Conservation (phyloP, 2,888 invertebrate species). For the Selenia dentaria region DNA sequence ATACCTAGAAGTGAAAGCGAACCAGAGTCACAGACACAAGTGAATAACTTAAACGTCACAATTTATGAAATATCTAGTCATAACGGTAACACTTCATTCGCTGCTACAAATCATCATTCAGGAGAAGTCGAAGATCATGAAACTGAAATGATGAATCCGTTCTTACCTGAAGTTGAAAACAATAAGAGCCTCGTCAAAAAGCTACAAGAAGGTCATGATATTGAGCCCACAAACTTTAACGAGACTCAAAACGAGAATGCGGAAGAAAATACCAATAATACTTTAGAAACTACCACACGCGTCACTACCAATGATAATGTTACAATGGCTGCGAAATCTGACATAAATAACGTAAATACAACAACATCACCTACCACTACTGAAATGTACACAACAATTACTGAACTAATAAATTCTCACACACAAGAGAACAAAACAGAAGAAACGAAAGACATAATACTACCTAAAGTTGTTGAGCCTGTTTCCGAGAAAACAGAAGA, state of each 20-base stretch:
- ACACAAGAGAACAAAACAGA: slow-evolving; percentile 36
- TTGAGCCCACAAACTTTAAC: slow-evolving; percentile 68
- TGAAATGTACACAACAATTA: slow-evolving; percentile 41
- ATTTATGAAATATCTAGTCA: slow-evolving; percentile 74
- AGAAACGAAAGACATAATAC: slow-evolving; percentile 23
- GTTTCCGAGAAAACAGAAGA: slow-evolving; percentile 17
- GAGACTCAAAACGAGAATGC: slow-evolving; percentile 73
- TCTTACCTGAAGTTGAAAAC: slow-evolving; percentile 87
- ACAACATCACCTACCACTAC: slow-evolving; percentile 28
- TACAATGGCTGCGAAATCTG: slow-evolving; percentile 18
- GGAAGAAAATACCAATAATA: slow-evolving; percentile 55
- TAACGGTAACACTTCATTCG: slow-evolving; percentile 49
- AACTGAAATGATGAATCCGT: slow-evolving; percentile 88
- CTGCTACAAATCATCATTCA: slow-evolving; percentile 48
- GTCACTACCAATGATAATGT: slow-evolving; percentile 8
- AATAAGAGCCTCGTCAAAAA: slow-evolving; percentile 85
- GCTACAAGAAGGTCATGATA: slow-evolving; percentile 82
- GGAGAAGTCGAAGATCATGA: slow-evolving; percentile 70
- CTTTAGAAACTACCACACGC: slow-evolving; percentile 33
- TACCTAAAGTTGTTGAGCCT: slow-evolving; percentile 3
- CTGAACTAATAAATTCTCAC: slow-evolving; percentile 44
- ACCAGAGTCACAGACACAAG: slow-evolving; percentile 43
- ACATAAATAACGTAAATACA: slow-evolving; percentile 28
- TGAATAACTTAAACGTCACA: slow-evolving; percentile 69
- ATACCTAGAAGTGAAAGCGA: slow-evolving; percentile 24